A percentile compares a stretch with the other conserved stretches of the same genome.
These are phyloP conservation scores for Globodera rostochiensis DNA, from an alignment of 1,140 invertebrate genomes.

Conservation along the genomic window DNA sequence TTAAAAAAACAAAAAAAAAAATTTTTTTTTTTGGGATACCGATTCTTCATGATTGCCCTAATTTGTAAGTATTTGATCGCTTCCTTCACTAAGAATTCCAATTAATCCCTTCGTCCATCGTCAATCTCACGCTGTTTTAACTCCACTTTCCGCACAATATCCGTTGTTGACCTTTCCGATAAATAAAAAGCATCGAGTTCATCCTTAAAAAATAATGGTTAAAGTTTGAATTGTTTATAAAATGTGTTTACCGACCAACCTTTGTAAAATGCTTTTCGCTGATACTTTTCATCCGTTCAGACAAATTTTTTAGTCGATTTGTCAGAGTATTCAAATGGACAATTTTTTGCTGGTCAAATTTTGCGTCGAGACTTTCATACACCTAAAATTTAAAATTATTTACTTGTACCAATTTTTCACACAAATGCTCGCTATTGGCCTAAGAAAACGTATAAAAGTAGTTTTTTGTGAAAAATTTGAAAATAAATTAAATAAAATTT, in stretches of 20 bases:
- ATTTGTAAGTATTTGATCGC: no score
- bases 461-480: no score
- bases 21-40: no score
- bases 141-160: conserved; percentile 20
- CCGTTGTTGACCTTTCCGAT: background rate
- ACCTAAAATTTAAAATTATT: background rate
- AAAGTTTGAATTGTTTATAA: background rate
- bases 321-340: background rate
- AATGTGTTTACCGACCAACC: background rate
- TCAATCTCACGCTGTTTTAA: conserved; percentile 1
- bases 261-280: conserved; percentile 16
- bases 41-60: no score
- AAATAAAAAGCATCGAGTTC: conserved; percentile 11
- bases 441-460: no score
- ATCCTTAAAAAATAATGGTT: background rate
- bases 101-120: background rate
- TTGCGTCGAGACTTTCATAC: conserved; percentile 15
- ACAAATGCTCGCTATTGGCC: no score
- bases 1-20: no score
- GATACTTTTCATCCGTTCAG: background rate
- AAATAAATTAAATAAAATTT: background rate
- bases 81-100: no score
- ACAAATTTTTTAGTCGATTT: background rate
- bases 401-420: background rate
- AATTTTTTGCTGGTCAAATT: conserved; percentile 15